These are phyloP conservation scores for Metacarcinus magister DNA, from an alignment of 2,888 invertebrate species.

Conservation along the genomic window DNA sequence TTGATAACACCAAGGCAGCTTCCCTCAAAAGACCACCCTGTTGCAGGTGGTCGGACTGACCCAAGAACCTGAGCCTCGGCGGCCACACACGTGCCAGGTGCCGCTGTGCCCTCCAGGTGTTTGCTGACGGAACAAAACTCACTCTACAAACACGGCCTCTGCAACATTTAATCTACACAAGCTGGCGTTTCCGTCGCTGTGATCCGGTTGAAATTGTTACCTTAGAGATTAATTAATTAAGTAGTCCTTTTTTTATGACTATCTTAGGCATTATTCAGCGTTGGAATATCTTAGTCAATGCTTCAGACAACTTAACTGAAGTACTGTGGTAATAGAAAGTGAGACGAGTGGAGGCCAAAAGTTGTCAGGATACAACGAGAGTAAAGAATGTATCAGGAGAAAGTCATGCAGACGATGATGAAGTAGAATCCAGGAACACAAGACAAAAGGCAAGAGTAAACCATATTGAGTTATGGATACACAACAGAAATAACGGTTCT, in stretches of 20 bases:
- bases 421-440: not conserved
- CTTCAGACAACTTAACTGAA: not conserved
- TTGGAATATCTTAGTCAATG: not conserved
- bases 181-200: not conserved
- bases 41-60: not conserved
- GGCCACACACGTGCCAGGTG: not conserved
- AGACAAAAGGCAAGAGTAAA: not conserved
- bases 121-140: slow-evolving; percentile 31
- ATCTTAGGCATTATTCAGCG: not conserved
- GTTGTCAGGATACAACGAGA: not conserved
- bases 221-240: not conserved
- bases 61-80: not conserved
- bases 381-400: not conserved
- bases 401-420: not conserved
- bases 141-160: not conserved
- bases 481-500: not conserved
- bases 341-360: not conserved
- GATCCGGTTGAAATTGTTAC: not conserved
- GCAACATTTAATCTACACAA: not conserved
- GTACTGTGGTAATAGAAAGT: not conserved
- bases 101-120: not conserved
- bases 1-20: not conserved
- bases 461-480: not conserved
- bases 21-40: not conserved
- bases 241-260: not conserved